A percentile compares a stretch with the other conserved stretches of the same genome.
Evolutionary conservation across 2,113 vertebrate species (phyloP).

Genomic region (Hypocryptadius cinnamomeus): DNA sequence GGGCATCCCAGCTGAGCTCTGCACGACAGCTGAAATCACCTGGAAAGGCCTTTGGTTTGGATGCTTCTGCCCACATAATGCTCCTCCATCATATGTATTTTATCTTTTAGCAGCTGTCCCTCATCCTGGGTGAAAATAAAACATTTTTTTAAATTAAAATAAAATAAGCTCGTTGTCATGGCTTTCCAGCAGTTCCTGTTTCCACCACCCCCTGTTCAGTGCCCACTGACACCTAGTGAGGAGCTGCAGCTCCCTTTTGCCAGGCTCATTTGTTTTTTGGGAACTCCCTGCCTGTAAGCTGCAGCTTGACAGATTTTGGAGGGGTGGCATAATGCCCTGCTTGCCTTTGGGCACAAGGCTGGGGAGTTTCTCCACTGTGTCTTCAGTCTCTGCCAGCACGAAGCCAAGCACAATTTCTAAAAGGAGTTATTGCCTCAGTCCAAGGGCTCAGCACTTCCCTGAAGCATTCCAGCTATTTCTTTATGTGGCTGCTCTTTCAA

Average conservation of each 20-base stretch:
- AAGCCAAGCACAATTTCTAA: background rate
- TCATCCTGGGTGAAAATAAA: background rate
- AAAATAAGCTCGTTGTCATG: background rate
- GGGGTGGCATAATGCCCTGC: background rate
- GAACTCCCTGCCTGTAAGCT: background rate
- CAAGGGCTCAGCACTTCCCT: background rate
- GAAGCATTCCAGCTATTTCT: conserved; percentile 27
- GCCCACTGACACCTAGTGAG: rapidly evolving
- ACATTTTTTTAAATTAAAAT: background rate
- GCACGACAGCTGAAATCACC: rapidly evolving
- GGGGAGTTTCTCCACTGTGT: background rate
- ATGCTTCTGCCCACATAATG: background rate
- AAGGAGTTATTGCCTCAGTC: background rate
- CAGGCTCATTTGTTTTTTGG: background rate
- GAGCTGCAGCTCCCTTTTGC: background rate
- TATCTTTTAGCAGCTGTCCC: background rate
- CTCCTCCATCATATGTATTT: background rate
- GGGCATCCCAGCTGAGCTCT: background rate
- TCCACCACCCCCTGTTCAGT: background rate
- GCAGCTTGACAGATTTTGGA: background rate
- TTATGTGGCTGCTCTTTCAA: background rate
- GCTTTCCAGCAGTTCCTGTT: background rate
- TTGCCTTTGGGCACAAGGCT: rapidly evolving
- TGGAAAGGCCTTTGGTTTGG: background rate
- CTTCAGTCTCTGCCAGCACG: background rate